Evolutionary conservation across 1,140 invertebrate species (phyloP).

Genomic region (Pogonognathellus flavescens): DNA sequence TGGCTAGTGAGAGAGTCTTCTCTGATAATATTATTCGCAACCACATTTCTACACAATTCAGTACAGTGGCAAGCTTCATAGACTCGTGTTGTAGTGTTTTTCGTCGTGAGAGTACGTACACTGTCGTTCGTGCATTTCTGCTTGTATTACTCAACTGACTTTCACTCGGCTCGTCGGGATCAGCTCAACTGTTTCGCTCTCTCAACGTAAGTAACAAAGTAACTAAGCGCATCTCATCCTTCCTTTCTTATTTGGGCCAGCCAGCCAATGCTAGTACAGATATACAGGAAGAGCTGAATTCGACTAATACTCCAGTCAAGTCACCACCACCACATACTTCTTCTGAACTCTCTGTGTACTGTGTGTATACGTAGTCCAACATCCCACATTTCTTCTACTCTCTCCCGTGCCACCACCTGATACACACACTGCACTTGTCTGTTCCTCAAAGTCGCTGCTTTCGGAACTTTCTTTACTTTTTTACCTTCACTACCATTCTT

Average conservation of each 20-base stretch:
- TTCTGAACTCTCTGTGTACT: too few species aligned
- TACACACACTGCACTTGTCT: slow-evolving; percentile 12
- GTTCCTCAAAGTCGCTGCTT: not conserved
- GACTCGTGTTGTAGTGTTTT: too few species aligned
- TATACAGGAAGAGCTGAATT: not conserved
- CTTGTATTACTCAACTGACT: slow-evolving; percentile 31
- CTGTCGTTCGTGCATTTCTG: not conserved
- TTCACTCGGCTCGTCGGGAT: slow-evolving; percentile 9
- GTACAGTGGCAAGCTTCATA: not conserved
- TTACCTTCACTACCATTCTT: not conserved
- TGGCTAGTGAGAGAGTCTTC: too few species aligned
- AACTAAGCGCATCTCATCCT: slow-evolving; percentile 43
- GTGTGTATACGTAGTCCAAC: not conserved
- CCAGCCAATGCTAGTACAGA: not conserved
- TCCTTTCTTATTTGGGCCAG: slow-evolving; percentile 9
- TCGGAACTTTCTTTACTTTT: slow-evolving; percentile 4
- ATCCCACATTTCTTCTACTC: not conserved
- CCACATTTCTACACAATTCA: not conserved
- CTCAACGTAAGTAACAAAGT: slow-evolving; percentile 33
- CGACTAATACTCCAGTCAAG: not conserved
- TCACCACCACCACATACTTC: too few species aligned
- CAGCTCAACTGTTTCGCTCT: slow-evolving; percentile 15
- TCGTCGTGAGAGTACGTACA: slow-evolving; percentile 31
- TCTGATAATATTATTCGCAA: too few species aligned
- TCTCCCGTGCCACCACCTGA: slow-evolving; percentile 21